These are phyloP conservation scores for Elephas maximus DNA, from an alignment of 2,113 vertebrate genomes.

Conservation along the genomic window DNA sequence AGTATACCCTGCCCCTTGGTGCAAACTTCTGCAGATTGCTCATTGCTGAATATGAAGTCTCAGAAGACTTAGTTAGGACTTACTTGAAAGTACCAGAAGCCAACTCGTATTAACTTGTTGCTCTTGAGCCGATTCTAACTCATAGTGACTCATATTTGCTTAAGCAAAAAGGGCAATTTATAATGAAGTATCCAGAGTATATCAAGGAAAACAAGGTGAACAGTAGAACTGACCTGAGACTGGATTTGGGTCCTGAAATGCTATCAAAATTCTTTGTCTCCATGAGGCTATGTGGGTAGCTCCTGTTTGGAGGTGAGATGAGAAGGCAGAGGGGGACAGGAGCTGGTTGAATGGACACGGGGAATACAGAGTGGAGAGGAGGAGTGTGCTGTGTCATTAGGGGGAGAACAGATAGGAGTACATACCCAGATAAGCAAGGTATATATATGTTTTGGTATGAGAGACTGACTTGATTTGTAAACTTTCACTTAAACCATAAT, in stretches of 20 bases:
- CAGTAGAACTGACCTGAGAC: not conserved
- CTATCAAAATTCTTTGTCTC: not conserved
- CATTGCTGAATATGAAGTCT: not conserved
- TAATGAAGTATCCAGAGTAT: not conserved
- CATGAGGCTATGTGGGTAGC: too few relatives aligned
- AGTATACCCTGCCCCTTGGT: not conserved
- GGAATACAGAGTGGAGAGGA: too few relatives aligned
- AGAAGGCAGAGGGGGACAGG: too few relatives aligned
- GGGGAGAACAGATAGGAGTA: too few relatives aligned
- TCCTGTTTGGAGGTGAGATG: too few relatives aligned
- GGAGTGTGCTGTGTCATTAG: too few relatives aligned
- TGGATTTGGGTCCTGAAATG: not conserved
- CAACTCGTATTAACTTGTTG: not conserved
- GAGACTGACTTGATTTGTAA: too few relatives aligned
- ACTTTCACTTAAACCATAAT: too few relatives aligned
- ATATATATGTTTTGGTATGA: too few relatives aligned
- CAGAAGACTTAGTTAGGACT: not conserved
- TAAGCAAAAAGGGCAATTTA: not conserved
- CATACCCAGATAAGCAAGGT: too few relatives aligned
- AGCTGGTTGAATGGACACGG: too few relatives aligned
- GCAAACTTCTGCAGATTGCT: not conserved
- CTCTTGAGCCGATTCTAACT: too few relatives aligned
- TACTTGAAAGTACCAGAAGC: not conserved
- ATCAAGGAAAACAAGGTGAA: not conserved
- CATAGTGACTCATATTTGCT: not conserved